Conservation (phyloP, 1,140 invertebrate species). For the Papilio xuthus region DNA sequence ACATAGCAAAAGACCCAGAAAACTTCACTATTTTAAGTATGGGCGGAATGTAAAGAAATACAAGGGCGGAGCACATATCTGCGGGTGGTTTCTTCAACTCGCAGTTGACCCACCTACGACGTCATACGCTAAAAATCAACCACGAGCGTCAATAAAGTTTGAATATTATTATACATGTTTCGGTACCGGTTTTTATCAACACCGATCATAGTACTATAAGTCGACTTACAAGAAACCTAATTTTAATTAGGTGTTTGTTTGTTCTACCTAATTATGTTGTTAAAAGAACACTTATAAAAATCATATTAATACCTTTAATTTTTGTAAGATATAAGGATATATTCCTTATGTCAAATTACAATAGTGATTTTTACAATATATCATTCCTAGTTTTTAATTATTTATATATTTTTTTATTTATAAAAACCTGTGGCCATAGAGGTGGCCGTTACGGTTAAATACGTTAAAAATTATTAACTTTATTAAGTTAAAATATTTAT, state of each 20-base stretch:
- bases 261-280: background rate
- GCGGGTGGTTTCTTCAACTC: background rate
- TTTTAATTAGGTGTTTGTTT: background rate
- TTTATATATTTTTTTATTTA: too few species aligned
- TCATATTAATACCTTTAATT: background rate
- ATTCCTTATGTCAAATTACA: too few species aligned
- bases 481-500: too few species aligned
- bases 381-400: too few species aligned
- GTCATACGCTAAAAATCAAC: background rate
- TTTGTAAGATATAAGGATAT: background rate
- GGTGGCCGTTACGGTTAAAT: too few species aligned
- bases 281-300: too few species aligned
- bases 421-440: too few species aligned
- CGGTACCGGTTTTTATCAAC: slow-evolving; percentile 1
- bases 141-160: background rate
- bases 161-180: background rate
- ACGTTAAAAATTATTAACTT: too few species aligned
- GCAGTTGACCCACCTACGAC: background rate
- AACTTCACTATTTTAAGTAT: background rate
- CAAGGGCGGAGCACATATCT: too few species aligned
- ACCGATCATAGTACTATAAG: slow-evolving; percentile 3
- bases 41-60: background rate
- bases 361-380: too few species aligned
- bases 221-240: background rate
- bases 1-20: background rate